Evolutionary conservation across 1,140 invertebrate genomes (phyloP).

Genomic region (Yoshiicerus persimilis): DNA sequence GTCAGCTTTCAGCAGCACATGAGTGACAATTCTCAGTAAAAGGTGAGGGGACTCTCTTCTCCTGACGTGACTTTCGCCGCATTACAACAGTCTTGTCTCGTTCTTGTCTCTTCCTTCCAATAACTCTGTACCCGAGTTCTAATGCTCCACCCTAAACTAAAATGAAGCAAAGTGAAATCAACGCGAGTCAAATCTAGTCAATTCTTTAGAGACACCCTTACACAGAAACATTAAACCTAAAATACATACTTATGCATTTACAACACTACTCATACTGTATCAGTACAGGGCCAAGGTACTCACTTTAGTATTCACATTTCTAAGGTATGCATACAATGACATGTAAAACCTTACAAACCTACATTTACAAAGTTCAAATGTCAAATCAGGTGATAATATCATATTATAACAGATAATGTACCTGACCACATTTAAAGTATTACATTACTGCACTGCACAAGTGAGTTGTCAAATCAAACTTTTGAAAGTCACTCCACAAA

Average conservation of each 20-base stretch:
- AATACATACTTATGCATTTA: neutral
- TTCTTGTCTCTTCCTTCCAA: neutral
- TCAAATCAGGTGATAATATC: no score
- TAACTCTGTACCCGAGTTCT: neutral
- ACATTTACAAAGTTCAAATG: neutral
- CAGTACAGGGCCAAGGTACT: neutral
- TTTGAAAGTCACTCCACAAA: no score
- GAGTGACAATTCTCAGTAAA: neutral
- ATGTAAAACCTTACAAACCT: no score
- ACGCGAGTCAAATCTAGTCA: neutral
- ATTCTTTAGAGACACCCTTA: neutral
- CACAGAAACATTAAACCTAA: neutral
- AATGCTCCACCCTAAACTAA: neutral
- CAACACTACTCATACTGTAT: neutral
- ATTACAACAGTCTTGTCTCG: neutral
- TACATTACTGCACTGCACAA: no score
- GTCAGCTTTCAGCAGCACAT: neutral
- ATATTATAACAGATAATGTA: no score
- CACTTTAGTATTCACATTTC: no score
- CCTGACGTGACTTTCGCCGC: neutral
- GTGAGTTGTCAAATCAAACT: no score
- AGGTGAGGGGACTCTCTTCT: neutral
- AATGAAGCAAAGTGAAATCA: neutral
- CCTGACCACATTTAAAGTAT: no score
- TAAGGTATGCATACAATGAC: no score